Percentiles rank a stretch among this genome's conserved stretches.
Conservation (phyloP, 2,888 invertebrate genomes). For the Lottia gigantea region DNA sequence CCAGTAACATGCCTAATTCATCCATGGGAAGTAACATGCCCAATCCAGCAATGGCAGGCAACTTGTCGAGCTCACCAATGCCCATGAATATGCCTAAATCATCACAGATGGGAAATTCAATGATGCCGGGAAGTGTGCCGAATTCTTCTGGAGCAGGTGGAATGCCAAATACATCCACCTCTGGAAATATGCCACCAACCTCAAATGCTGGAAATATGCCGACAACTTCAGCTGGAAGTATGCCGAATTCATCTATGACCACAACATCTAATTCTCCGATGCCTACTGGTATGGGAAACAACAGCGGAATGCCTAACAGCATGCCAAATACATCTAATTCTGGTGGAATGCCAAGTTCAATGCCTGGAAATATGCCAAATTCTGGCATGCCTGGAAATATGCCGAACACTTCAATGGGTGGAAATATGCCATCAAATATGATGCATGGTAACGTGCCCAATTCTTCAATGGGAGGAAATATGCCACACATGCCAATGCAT, state of each 20-base stretch:
- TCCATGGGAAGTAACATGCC: conserved; percentile 7
- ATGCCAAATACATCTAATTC: neutral
- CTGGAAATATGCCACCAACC: conserved; percentile 6
- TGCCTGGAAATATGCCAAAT: conserved; percentile 17
- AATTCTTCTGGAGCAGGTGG: neutral
- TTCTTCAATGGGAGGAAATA: neutral
- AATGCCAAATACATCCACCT: neutral
- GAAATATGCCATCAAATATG: neutral
- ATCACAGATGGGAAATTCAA: neutral
- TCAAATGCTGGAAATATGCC: conserved; percentile 7
- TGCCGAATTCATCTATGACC: conserved; percentile 23
- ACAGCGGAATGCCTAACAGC: neutral
- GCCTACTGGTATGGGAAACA: neutral
- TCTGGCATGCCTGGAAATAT: conserved; percentile 11
- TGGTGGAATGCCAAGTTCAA: conserved; percentile 6
- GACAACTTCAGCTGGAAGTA: conserved; percentile 34
- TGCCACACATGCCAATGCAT: conserved; percentile 19
- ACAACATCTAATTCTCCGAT: neutral
- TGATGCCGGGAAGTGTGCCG: neutral
- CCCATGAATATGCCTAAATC: neutral
- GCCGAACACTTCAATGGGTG: neutral
- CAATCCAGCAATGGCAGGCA: conserved; percentile 2
- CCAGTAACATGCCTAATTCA: neutral
- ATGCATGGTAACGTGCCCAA: neutral
- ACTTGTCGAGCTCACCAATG: neutral